Evolutionary conservation across 2,797 vertebrate genomes (phyloP), one percentile per base, ranked within the genome.

Genomic region (Micrastur ruficollis): DNA sequence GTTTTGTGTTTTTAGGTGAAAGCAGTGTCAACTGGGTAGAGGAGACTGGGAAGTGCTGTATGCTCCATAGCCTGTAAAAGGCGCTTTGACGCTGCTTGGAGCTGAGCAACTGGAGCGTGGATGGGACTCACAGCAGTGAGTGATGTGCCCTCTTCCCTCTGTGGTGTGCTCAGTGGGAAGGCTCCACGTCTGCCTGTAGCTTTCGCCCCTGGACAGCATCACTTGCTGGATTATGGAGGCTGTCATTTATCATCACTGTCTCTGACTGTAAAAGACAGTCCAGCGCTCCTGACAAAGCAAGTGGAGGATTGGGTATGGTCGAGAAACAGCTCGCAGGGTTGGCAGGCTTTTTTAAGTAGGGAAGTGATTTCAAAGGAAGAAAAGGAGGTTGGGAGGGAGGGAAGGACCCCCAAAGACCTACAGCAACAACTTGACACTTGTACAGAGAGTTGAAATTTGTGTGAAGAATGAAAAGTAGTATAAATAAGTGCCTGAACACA

Each of bases 221-320:
- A 62, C 75, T 96, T 92, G 90, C 79, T 86, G 89, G 90, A 89
- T 96, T 97, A 92, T 81, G 94, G 95, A 89, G 81, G 46, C 94
- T 95, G 93, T 96, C 94, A 79, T 91, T 95, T 93, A 58, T 96
- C 79, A 87, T 95, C 75, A 70, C 86, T 31, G 46, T 91, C 56
- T 94, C 79, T n/a, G 53, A 72, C 90, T 91, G 93, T 71, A 92
- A 93, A 93, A 96, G 96, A 74, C 92, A 82, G 79, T 80, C 81
- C 74, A 29, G 62, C 0, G 0, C 81, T 88, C 65, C 82, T 66
- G 81, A 91, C 76, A 89, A 81, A 92, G 83, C 2, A 11, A 50
- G 2, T 2, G 72, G 86, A 92, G 71, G 53, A 66, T 36, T 94
- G 32, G 66, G 44, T 78, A n/a, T 66, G 90, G 74, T 47, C 0